These are phyloP conservation scores for Esox masquinongy DNA, from an alignment of 2,797 vertebrate species.

Conservation along the genomic window DNA sequence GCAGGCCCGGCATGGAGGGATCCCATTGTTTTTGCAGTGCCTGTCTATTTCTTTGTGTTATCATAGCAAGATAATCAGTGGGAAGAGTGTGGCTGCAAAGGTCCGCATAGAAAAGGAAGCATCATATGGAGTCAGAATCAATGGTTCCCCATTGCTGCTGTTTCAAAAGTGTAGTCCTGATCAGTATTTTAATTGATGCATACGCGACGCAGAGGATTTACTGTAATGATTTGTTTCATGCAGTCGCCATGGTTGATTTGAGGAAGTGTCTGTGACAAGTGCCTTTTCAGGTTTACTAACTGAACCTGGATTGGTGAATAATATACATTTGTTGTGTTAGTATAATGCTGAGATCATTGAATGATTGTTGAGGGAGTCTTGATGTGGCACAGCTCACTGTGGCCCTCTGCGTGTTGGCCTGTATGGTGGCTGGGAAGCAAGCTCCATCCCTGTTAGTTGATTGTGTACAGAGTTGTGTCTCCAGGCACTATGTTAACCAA, in stretches of 20 bases:
- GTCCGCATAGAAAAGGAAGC: not conserved
- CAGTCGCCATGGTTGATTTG: not conserved
- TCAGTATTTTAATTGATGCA: not conserved
- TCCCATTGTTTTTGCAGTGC: not conserved
- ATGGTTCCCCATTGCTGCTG: not conserved
- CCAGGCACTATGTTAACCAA: slow-evolving; percentile 57
- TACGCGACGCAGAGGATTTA: not conserved
- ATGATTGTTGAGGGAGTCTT: not conserved
- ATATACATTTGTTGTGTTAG: not conserved
- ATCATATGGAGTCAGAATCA: not conserved
- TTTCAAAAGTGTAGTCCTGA: not conserved
- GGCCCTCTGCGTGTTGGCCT: not conserved
- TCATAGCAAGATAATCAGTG: not conserved
- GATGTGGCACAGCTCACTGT: not conserved
- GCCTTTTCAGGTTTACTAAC: not conserved
- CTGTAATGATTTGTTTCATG: not conserved
- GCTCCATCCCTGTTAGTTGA: not conserved
- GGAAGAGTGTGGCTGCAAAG: not conserved
- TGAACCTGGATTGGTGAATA: not conserved
- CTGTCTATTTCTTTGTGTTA: not conserved
- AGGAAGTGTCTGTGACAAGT: not conserved
- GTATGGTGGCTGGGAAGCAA: not conserved
- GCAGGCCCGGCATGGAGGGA: not conserved
- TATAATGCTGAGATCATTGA: not conserved
- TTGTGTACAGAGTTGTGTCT: slow-evolving; percentile 8